Conservation (phyloP, 2,113 vertebrate species). For the Thalassarche chlororhynchos region DNA sequence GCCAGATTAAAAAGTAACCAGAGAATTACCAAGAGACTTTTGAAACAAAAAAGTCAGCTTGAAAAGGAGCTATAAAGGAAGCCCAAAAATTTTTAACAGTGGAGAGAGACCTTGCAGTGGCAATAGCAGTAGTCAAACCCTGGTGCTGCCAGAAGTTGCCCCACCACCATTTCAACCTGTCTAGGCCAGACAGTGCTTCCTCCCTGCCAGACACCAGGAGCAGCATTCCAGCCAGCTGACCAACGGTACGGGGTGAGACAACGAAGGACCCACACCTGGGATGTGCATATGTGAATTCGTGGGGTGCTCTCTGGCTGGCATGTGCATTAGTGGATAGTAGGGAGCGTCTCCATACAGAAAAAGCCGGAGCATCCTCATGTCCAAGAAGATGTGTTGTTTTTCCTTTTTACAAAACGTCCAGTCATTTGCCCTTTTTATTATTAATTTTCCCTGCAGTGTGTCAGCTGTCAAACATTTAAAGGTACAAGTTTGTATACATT, state of each 20-base stretch:
- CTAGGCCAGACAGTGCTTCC: neutral
- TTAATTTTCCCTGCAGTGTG: neutral
- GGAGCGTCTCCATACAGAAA: fast-evolving
- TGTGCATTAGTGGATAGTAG: neutral
- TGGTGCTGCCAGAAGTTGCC: neutral
- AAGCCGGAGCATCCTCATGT: neutral
- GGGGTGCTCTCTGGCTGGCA: neutral
- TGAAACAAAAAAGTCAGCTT: neutral
- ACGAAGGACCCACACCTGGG: fast-evolving
- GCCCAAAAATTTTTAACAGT: neutral
- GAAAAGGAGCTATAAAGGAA: neutral
- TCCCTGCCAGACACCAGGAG: neutral
- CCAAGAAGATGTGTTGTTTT: neutral
- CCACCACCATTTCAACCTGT: neutral
- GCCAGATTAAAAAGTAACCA: neutral
- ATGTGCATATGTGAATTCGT: neutral
- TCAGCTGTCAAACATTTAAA: neutral
- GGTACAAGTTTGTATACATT: neutral
- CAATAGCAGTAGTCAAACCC: neutral
- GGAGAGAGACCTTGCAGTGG: neutral
- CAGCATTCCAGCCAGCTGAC: neutral
- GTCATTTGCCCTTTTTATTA: neutral
- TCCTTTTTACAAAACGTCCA: neutral
- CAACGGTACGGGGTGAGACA: neutral
- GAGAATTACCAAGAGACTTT: neutral